phyloP scores from a whole-genome alignment of 1,140 invertebrate genomes.

The Drosophila novamexicana region DNA sequence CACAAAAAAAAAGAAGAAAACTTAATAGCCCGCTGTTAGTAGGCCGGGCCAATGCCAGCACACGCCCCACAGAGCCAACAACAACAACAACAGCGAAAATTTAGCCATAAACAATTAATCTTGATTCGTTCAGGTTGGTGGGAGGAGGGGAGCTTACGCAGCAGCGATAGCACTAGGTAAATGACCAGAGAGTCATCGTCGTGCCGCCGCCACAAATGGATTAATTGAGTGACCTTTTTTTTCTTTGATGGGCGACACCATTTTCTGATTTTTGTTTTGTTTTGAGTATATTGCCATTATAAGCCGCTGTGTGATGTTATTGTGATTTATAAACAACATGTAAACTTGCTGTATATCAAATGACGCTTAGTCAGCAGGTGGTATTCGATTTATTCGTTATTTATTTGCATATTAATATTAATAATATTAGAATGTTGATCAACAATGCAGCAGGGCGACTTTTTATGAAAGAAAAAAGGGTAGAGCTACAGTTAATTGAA shows the following conservation, averaged over 20 bases:
- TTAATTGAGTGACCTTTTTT: conserved; percentile 61
- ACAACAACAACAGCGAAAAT: conserved; percentile 26
- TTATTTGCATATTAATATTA: not conserved
- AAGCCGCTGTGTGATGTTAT: not conserved
- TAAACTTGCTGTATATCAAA: conserved; percentile 42
- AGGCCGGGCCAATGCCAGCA: conserved; percentile 39
- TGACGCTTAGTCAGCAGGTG: conserved; percentile 23
- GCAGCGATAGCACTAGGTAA: conserved; percentile 60
- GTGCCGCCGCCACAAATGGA: conserved; percentile 49
- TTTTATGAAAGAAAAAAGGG: too few relatives aligned
- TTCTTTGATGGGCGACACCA: conserved; percentile 55
- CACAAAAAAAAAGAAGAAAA: conserved; percentile 50
- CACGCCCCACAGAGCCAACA: conserved; percentile 22
- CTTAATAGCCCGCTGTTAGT: conserved; percentile 22
- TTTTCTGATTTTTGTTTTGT: conserved; percentile 1
- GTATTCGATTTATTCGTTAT: conserved; percentile 10
- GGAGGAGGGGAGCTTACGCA: conserved; percentile 29
- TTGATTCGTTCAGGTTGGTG: conserved; percentile 56
- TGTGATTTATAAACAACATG: conserved; percentile 47
- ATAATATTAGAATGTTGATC: not conserved
- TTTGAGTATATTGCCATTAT: conserved; percentile 4
- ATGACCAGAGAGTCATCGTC: conserved; percentile 65
- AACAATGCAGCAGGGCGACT: not conserved
- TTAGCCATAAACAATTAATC: conserved; percentile 67
- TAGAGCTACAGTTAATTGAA: too few relatives aligned